Evolutionary conservation across 2,888 invertebrate genomes (phyloP).

Genomic region (Orthosia cruda): DNA sequence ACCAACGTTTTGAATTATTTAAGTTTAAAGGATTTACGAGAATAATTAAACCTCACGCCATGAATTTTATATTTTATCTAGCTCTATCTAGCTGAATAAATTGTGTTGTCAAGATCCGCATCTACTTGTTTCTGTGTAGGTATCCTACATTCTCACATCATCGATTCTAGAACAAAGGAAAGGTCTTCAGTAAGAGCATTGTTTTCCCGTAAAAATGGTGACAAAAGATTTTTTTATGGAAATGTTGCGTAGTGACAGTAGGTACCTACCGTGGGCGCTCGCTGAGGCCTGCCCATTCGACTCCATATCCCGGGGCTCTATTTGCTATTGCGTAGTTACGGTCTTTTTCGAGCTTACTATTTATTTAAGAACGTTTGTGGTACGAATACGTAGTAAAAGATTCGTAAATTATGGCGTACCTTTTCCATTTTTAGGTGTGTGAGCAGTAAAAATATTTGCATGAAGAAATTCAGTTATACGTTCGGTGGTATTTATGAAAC

Average conservation of each 20-base stretch:
- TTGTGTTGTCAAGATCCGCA: conserved; percentile 19
- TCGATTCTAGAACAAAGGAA: conserved; percentile 56
- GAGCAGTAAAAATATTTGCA: conserved; percentile 28
- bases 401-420: conserved; percentile 38
- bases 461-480: conserved; percentile 17
- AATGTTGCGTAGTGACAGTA: conserved; percentile 60
- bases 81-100: conserved; percentile 28
- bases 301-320: conserved; percentile 64
- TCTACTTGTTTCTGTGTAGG: conserved; percentile 11
- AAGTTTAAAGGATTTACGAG: conserved; percentile 55
- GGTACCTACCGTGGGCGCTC: conserved; percentile 51
- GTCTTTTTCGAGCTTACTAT: conserved; percentile 61
- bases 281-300: conserved; percentile 55
- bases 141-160: conserved; percentile 26
- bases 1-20: conserved; percentile 59
- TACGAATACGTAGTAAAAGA: conserved; percentile 51
- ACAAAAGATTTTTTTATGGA: conserved; percentile 59
- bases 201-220: conserved; percentile 48
- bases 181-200: conserved; percentile 43
- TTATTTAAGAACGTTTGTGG: conserved; percentile 64
- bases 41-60: conserved; percentile 48
- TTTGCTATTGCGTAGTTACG: conserved; percentile 64
- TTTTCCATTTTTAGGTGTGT: conserved; percentile 1
- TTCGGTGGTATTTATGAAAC: conserved; percentile 31
- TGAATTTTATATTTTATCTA: conserved; percentile 47